Evolutionary conservation across 2,797 vertebrate genomes (phyloP), one percentile per base, ranked within the genome.

Genomic region (Cichlasoma orientale): DNA sequence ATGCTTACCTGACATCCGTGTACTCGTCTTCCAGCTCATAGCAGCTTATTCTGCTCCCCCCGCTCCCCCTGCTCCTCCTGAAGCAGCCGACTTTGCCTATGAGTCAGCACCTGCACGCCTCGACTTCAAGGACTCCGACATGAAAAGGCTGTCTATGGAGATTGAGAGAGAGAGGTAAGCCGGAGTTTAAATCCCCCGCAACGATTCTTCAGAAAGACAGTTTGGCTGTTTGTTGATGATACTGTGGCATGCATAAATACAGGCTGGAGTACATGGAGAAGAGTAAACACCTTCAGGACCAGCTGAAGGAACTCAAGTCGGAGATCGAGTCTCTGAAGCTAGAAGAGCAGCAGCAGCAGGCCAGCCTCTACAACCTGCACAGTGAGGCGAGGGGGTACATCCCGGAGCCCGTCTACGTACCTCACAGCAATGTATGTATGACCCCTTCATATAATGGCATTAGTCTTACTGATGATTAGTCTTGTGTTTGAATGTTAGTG

Each of bases 201-300:
- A 18, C 2, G 3, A 16, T 23, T 4, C 25, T 56, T 73, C 14
- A 23, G 10, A 56, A 16, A 23, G 19, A 44, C 14, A 3, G 21
- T 9, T n/a, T 5, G 18, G 4, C n/a, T 3, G 16, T 19, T 33
- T 36, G n/a, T 56, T 82, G 33, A 47, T 61, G 47, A 27, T 25
- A 14, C 23, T 13, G 53, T 72, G 13, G 31, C 13, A 9, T 63
- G 38, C 8, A 0, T 53, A 3, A 7, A 53, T 50, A 3, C 82
- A 98, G 97, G 83, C 85, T 99, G 69, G 98, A 98, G 87, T 98
- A 98, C 92, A 95, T 98, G 91, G 97, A 99, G 90, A 98, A 98
- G 92, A 98, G 97, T 89, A 97, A 97, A 88, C 96, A 96, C 89
- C 95, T 98, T 1, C 97, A 98, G 93, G 97, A 97, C 87, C 96